Evolutionary conservation across 2,113 vertebrate genomes (phyloP).

Genomic region (Ibidorhyncha struthersii): DNA sequence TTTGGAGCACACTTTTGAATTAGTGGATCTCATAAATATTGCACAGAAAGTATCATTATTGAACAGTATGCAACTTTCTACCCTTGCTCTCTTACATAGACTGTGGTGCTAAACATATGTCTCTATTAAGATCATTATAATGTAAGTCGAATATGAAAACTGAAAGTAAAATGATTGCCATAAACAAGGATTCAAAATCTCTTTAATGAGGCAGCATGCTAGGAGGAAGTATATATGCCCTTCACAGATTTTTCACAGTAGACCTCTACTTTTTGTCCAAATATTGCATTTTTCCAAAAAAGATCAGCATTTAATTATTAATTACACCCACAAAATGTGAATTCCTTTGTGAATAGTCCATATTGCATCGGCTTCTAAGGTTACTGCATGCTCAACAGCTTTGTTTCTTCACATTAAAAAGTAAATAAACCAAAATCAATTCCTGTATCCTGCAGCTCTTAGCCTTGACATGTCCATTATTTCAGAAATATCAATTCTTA

Average conservation of each 20-base stretch:
- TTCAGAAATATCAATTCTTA: background rate
- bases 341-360: background rate
- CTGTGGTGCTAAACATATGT: background rate
- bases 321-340: background rate
- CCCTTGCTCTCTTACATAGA: background rate
- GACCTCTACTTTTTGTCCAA: background rate
- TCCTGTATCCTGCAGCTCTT: background rate
- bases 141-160: background rate
- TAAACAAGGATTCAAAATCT: background rate
- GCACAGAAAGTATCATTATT: background rate
- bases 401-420: background rate
- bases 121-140: background rate
- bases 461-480: background rate
- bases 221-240: background rate
- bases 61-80: background rate
- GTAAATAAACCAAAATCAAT: background rate
- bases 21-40: background rate
- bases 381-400: background rate
- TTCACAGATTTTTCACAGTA: background rate
- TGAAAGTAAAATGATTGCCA: background rate
- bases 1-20: background rate
- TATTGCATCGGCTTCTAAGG: background rate
- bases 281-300: background rate
- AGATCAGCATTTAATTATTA: background rate
- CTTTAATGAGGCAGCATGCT: background rate